These are phyloP conservation scores for Butorides virescens DNA, from an alignment of 2,113 vertebrate genomes.

Conservation along the genomic window DNA sequence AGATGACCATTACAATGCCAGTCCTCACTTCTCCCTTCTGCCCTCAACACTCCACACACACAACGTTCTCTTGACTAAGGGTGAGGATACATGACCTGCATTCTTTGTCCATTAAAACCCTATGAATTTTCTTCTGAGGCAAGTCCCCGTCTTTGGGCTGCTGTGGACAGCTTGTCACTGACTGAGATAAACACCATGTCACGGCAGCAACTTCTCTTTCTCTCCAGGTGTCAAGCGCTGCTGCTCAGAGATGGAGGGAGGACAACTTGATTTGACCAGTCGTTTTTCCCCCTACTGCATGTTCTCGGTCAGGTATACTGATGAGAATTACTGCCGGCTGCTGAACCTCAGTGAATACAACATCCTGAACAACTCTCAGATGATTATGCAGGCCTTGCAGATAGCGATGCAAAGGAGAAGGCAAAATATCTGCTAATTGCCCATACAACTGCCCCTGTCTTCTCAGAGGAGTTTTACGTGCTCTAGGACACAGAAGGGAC, in stretches of 20 bases:
- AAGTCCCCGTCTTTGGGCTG: not conserved
- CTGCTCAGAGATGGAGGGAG: constrained; percentile 71
- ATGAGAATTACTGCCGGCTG: constrained; percentile 67
- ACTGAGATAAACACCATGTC: not conserved
- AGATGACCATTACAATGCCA: not conserved
- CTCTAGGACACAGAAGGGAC: not conserved
- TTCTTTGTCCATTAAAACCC: not conserved
- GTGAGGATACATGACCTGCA: rapidly evolving
- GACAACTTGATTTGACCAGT: constrained; percentile 71
- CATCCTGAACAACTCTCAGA: constrained; percentile 74
- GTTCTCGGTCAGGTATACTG: constrained; percentile 69
- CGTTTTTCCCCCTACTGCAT: constrained; percentile 71
- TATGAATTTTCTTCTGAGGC: not conserved
- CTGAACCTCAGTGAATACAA: constrained; percentile 78
- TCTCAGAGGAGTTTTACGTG: not conserved
- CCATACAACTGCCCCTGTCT: not conserved
- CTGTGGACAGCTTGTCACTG: not conserved
- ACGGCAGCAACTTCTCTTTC: not conserved
- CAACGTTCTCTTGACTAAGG: not conserved
- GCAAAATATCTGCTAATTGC: constrained; percentile 22
- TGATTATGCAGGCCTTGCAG: constrained; percentile 69
- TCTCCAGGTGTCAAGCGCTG: constrained; percentile 72
- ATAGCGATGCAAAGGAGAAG: constrained; percentile 66
- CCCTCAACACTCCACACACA: not conserved
- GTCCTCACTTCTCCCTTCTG: not conserved